Evolutionary conservation across 1,140 invertebrate species (phyloP), one percentile per base, ranked within the genome.

Genomic region (Branchinecta lindahli): DNA sequence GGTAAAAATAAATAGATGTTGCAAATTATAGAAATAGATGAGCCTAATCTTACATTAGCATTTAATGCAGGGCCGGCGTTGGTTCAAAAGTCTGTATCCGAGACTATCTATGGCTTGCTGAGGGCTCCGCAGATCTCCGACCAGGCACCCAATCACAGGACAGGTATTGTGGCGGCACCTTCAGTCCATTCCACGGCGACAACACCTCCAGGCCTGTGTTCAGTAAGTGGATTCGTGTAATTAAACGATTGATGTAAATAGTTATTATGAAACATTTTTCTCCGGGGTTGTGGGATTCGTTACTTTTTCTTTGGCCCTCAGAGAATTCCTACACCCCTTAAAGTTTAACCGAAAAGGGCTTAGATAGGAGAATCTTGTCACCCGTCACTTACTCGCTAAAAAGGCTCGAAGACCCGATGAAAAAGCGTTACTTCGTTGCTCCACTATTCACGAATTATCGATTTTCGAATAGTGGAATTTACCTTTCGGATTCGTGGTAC

Each of bases 91-190:
- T 46, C 45, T 70, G 70, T 15, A 33, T 20, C 33, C 70, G 70
- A 44, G 70, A 70, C 44, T 70, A 70, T 18, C n/a, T 70, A 18
- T 70, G 44, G 66, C 44, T 70, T 44, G 66, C 70, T 12, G 70
- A 66, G 8, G 44, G 52, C 0, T 66, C 66, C 18, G 44, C 44
- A 66, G 70, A 68, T n/a, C 44, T 15, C 9, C 61, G n/a, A 15
- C 9, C 18, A 70, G 45, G 33, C 15, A 44, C 52, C 9, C n/a
- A 45, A 18, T 21, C 9, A n/a, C 21, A 70, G 6, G 66, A 67
- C 47, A 67, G 66, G 45, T 70, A 70, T 33, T 70, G 70, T 33
- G 70, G 70, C 15, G 21, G 61, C 20, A 67, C 46, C 66, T 67
- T 70, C 10, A 70, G 70, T 66, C 44, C 61, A 15, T n/a, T 67